Percentiles rank a stretch among this genome's conserved stretches.
Evolutionary conservation across 2,113 vertebrate species (phyloP).

Genomic region (Tetrax tetrax): DNA sequence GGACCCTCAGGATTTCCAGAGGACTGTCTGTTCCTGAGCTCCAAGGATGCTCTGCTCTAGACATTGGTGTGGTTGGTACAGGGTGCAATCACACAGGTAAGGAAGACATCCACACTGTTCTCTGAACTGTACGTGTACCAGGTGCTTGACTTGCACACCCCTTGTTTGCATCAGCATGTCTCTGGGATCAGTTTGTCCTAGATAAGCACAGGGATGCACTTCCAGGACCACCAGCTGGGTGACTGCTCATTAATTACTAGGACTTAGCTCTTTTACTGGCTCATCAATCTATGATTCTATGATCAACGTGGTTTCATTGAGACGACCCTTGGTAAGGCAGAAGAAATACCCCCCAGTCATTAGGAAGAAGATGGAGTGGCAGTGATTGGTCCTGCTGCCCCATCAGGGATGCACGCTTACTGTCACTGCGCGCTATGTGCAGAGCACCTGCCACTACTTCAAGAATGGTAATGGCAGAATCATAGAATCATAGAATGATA

Average conservation of each 20-base stretch:
- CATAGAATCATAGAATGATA: too few relatives aligned
- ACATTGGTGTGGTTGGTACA: neutral
- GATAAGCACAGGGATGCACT: neutral
- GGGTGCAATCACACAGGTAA: neutral
- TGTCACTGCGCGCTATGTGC: neutral
- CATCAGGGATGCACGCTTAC: neutral
- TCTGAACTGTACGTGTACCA: fast-evolving
- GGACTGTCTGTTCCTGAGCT: neutral
- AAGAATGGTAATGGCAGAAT: neutral
- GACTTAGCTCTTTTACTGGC: neutral
- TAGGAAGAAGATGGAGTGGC: neutral
- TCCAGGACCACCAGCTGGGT: neutral
- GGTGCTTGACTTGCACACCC: fast-evolving
- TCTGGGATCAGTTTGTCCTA: neutral
- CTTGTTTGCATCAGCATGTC: neutral
- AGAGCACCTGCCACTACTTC: neutral
- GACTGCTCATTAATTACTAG: neutral
- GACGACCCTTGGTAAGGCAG: neutral
- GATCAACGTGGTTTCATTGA: neutral
- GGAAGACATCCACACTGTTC: neutral
- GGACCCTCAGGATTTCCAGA: neutral
- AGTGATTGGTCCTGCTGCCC: neutral
- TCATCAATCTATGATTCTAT: neutral
- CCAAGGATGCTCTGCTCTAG: neutral
- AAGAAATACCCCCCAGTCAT: neutral